Evolutionary conservation across 2,888 invertebrate species (phyloP), one percentile per base, ranked within the genome.

Genomic region (Noctua pronuba): DNA sequence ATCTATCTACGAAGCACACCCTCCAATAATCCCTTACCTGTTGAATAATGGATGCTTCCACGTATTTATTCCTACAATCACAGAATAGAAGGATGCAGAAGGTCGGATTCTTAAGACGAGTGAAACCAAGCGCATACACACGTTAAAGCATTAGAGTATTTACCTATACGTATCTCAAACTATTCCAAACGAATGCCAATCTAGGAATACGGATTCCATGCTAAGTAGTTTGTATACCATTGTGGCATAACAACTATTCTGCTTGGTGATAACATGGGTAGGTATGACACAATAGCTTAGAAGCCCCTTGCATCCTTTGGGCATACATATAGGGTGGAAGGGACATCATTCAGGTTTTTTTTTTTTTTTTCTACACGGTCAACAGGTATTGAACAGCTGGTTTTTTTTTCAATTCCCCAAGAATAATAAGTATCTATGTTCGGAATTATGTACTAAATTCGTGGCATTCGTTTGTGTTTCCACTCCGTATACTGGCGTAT

Each of bases 41-140:
- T 94, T 94, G 94, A 94, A 94, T 94, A 91, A 94, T 94, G 92
- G 86, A 93, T 93, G 80, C 78, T 86, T 71, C 82, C 73, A 78
- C 77, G 79, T 85, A 88, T 88, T 83, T 90, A 89, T 89, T 89
- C 85, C 83, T 82, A 68, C 80, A 71, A 38, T 46, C 78, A 71
- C 21, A 16, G 44, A 52, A 55, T n/a, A 71, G 62, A 44, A 13
- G 10, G 1, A 5, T 2, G 7, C 77, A 78, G 64, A 77, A 77
- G 78, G 71, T 55, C n/a, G 7, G 24, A 24, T 52, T 16, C 21
- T 11, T 18, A 58, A 13, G 4, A 35, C 0, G 44, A 8, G 1
- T 1, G 6, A 64, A 31, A 68, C n/a, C 11, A 16, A 24, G 21
- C 18, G 8, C 7, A 35, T 67, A 11, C 21, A 28, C 44, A 13